Conservation (phyloP, 2,888 invertebrate species). For the Tetranychus piercei region DNA sequence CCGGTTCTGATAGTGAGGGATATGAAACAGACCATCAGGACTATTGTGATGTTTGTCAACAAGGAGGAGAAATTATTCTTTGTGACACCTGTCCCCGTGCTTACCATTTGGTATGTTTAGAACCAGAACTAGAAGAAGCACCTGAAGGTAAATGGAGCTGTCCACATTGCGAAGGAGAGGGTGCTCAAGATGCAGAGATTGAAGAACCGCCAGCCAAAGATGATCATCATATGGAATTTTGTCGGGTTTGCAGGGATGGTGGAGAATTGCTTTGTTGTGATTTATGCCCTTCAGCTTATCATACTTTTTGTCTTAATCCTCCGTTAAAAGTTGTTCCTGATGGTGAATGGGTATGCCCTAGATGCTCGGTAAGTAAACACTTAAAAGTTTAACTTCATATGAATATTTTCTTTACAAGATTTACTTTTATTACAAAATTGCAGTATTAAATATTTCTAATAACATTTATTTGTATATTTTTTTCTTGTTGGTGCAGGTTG, state of each 20-base stretch:
- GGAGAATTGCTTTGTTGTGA: constrained; percentile 94
- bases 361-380: constrained; percentile 52
- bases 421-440: too few relatives aligned
- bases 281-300: constrained; percentile 87
- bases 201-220: constrained; percentile 41
- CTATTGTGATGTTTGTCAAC: constrained; percentile 96
- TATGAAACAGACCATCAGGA: constrained; percentile 80
- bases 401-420: not conserved
- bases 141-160: constrained; percentile 55
- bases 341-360: constrained; percentile 94
- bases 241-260: constrained; percentile 84
- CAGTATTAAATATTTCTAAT: too few relatives aligned
- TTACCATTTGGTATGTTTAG: constrained; percentile 92
- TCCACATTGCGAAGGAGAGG: constrained; percentile 39
- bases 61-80: constrained; percentile 96
- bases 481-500: constrained; percentile 25
- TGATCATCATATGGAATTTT: constrained; percentile 93
- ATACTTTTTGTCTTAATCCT: constrained; percentile 85
- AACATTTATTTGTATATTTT: too few relatives aligned
- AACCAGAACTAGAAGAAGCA: constrained; percentile 92
- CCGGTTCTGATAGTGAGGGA: constrained; percentile 54
- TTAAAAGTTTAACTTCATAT: not conserved
- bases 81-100: constrained; percentile 98
- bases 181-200: constrained; percentile 46
- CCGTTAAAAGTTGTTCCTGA: constrained; percentile 79